Evolutionary conservation across 1,140 invertebrate genomes (phyloP).

Genomic region (Ruditapes philippinarum): DNA sequence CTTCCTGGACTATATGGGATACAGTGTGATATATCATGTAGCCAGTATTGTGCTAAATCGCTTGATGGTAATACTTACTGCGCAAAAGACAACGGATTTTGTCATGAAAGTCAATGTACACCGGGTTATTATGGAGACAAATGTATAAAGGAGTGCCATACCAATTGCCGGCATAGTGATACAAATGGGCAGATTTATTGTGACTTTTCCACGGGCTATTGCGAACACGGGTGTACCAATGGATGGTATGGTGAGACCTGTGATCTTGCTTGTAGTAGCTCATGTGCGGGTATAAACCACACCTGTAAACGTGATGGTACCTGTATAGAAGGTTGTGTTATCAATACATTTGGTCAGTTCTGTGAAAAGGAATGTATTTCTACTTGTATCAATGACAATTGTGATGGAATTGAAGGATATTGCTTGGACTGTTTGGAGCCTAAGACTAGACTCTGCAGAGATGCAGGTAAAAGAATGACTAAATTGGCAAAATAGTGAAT

Average conservation of each 20-base stretch:
- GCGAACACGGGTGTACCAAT: neutral
- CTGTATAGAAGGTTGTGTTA: constrained; percentile 1
- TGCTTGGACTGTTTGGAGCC: constrained; percentile 24
- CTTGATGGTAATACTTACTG: constrained; percentile 32
- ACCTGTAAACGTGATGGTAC: constrained; percentile 17
- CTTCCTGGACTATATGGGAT: neutral
- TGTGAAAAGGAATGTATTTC: neutral
- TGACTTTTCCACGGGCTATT: no score
- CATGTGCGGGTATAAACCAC: no score
- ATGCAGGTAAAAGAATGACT: constrained; percentile 55
- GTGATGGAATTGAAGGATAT: neutral
- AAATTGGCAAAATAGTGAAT: no score
- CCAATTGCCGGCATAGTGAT: neutral
- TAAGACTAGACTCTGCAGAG: neutral
- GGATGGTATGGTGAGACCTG: constrained; percentile 44
- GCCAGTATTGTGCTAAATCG: neutral
- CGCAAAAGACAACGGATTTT: neutral
- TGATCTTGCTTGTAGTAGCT: neutral
- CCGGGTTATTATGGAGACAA: constrained; percentile 22
- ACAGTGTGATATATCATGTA: neutral
- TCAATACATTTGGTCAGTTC: neutral
- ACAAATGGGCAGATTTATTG: no score
- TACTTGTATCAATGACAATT: constrained; percentile 44
- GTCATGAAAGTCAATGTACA: neutral
- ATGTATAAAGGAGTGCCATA: neutral